Evolutionary conservation across 2,888 invertebrate genomes (phyloP).

Genomic region (Torymus texanus): DNA sequence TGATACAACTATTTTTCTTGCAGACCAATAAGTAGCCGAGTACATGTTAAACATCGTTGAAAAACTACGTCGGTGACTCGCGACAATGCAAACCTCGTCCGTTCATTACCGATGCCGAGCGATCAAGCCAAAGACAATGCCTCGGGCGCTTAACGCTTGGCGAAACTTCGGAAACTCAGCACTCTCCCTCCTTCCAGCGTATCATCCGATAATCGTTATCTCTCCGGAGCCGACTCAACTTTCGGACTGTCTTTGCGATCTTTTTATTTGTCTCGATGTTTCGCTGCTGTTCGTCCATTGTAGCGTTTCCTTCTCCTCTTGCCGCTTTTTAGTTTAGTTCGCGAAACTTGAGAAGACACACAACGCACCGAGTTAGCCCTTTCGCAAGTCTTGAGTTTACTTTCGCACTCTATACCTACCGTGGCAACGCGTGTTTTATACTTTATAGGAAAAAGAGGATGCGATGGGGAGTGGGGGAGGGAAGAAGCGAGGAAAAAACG

Average conservation of each 20-base stretch:
- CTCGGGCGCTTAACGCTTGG: neutral
- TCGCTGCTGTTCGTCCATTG: neutral
- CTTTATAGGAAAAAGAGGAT: neutral
- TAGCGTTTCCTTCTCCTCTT: neutral
- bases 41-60: no score
- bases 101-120: conserved; percentile 3
- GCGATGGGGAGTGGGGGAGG: neutral
- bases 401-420: neutral
- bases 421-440: neutral
- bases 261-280: neutral
- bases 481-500: no score
- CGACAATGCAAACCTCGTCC: conserved; percentile 6
- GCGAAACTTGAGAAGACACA: neutral
- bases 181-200: neutral
- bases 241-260: neutral
- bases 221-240: neutral
- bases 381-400: neutral
- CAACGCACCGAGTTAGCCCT: neutral
- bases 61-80: neutral
- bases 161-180: conserved; percentile 3
- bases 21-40: no score
- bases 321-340: neutral
- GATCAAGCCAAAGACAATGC: conserved; percentile 9
- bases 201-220: conserved; percentile 13
- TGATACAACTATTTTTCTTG: no score